These are phyloP conservation scores for Azorinus chamasolen DNA, from an alignment of 2,888 invertebrate genomes.

Conservation along the genomic window DNA sequence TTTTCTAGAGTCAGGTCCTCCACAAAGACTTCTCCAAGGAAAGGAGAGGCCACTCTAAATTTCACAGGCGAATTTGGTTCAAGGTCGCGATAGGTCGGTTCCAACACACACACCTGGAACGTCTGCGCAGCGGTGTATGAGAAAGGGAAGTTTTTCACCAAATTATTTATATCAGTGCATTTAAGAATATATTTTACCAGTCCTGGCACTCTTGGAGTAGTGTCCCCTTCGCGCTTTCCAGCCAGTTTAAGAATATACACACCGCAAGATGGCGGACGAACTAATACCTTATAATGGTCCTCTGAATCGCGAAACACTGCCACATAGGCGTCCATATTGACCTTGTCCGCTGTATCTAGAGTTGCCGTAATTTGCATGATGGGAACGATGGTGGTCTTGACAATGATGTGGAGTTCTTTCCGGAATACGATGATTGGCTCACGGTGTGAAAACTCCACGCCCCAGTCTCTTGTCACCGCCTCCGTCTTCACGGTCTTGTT, in stretches of 20 bases:
- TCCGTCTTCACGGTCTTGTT: slow-evolving; percentile 60
- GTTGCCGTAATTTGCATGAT: slow-evolving; percentile 65
- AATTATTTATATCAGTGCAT: slow-evolving; percentile 65
- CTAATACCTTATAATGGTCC: slow-evolving; percentile 61
- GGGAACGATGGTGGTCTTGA: slow-evolving; percentile 63
- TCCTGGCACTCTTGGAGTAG: slow-evolving; percentile 45
- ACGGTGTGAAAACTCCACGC: slow-evolving; percentile 63
- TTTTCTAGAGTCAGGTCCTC: slow-evolving; percentile 59
- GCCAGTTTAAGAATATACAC: slow-evolving; percentile 63
- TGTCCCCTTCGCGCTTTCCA: slow-evolving; percentile 62
- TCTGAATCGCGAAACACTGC: slow-evolving; percentile 61
- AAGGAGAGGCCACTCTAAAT: slow-evolving; percentile 62
- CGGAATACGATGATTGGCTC: slow-evolving; percentile 67
- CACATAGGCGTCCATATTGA: slow-evolving; percentile 65
- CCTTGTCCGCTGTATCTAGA: slow-evolving; percentile 61
- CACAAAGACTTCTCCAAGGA: slow-evolving; percentile 50
- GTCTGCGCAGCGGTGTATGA: slow-evolving; percentile 64
- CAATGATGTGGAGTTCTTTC: slow-evolving; percentile 62
- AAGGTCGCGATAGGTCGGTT: slow-evolving; percentile 61
- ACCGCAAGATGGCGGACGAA: slow-evolving; percentile 60
- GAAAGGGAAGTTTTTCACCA: slow-evolving; percentile 62
- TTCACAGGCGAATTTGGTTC: slow-evolving; percentile 58
- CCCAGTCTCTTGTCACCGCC: slow-evolving; percentile 64
- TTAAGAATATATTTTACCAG: slow-evolving; percentile 67
- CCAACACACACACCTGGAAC: slow-evolving; percentile 57